A percentile compares a stretch with the other conserved stretches of the same genome.
phyloP scores from a whole-genome alignment of 2,797 vertebrate genomes.

The Megalops cyprinoides region DNA sequence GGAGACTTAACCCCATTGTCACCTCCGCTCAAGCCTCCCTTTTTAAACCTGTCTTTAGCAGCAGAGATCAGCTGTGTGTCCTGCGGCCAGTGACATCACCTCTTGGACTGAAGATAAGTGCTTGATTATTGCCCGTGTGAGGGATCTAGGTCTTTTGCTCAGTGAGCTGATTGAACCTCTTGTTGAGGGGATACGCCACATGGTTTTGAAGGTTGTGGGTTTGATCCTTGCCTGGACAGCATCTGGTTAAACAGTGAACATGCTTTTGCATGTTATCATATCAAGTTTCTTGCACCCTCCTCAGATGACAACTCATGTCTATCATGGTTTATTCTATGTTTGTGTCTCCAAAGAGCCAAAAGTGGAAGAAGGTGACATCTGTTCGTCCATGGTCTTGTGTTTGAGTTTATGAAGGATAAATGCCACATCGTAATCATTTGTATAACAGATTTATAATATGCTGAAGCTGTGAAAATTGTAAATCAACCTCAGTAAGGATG shows the following conservation, averaged over 20 bases:
- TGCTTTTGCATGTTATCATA: not conserved
- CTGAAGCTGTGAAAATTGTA: too few relatives aligned
- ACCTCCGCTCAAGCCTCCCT: not conserved
- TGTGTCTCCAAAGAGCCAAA: not conserved
- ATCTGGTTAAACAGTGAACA: not conserved
- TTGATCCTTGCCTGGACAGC: not conserved
- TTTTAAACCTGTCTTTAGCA: not conserved
- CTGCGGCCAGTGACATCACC: not conserved
- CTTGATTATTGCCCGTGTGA: not conserved
- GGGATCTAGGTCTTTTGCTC: not conserved
- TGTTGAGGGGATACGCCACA: not conserved
- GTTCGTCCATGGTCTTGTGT: too few relatives aligned
- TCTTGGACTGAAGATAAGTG: not conserved
- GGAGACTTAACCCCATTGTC: constrained; percentile 24
- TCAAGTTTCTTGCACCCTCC: not conserved
- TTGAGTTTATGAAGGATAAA: too few relatives aligned
- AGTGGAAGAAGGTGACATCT: too few relatives aligned
- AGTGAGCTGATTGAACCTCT: not conserved
- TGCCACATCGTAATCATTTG: too few relatives aligned
- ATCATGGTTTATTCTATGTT: not conserved
- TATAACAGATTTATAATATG: too few relatives aligned
- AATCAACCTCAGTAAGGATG: too few relatives aligned
- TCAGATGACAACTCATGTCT: not conserved
- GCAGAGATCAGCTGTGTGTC: not conserved
- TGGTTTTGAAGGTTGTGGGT: not conserved